These are phyloP conservation scores for Parochlus steinenii DNA, from an alignment of 2,888 invertebrate species.

Conservation along the genomic window DNA sequence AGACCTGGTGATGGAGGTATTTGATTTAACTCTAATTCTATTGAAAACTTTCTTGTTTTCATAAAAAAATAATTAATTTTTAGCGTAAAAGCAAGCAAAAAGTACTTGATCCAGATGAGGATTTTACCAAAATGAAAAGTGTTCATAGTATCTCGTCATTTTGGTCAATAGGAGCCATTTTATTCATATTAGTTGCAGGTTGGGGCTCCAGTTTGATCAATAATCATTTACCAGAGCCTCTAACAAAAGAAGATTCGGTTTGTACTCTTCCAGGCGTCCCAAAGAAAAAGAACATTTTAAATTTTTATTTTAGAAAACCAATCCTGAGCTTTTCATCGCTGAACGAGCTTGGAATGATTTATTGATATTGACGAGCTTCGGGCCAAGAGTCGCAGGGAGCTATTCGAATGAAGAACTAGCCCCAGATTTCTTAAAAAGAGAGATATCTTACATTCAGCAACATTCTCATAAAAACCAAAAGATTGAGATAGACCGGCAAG, in stretches of 20 bases:
- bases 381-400: slow-evolving; percentile 52
- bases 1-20: too few relatives aligned
- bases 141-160: slow-evolving; percentile 6
- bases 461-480: slow-evolving; percentile 36
- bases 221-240: too few relatives aligned
- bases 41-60: too few relatives aligned
- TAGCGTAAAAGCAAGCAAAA: background rate
- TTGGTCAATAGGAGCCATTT: slow-evolving; percentile 2
- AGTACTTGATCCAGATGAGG: slow-evolving; percentile 4
- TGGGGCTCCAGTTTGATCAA: too few relatives aligned
- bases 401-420: slow-evolving; percentile 63
- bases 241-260: too few relatives aligned
- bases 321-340: slow-evolving; percentile 38
- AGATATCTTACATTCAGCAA: slow-evolving; percentile 35
- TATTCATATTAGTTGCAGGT: too few relatives aligned
- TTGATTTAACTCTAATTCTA: too few relatives aligned
- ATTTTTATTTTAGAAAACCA: slow-evolving; percentile 24
- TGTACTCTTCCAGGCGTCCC: too few relatives aligned
- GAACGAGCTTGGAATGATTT: slow-evolving; percentile 48
- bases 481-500: slow-evolving; percentile 49
- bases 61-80: too few relatives aligned
- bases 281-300: too few relatives aligned
- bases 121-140: slow-evolving; percentile 2
- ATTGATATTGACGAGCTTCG: slow-evolving; percentile 41
- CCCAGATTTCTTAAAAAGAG: slow-evolving; percentile 39